Base-by-base conservation (phyloP, 2,888 invertebrate species). In the Perdita meconis region DNA sequence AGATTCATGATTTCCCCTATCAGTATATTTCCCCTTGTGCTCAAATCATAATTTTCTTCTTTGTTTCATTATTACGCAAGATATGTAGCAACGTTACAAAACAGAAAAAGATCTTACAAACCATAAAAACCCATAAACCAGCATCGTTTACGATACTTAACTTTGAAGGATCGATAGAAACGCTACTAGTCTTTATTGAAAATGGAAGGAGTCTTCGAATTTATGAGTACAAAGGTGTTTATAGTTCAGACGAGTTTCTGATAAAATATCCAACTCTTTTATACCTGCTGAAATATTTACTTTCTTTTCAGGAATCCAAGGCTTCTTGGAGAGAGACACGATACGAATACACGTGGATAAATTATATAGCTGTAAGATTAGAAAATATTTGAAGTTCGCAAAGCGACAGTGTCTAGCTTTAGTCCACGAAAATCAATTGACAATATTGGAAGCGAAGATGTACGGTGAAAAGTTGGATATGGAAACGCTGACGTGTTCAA, bases 221-320 rank as follows among this genome's bases (percentile, higher is more conserved):
- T 61, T 93, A 93, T 66, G 93, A 94, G 82, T 94, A 94, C 75
- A 92, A 91, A 90, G 93, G 93, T 93, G 87, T 80, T n/a, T n/a
- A n/a, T n/a, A n/a, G n/a, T n/a, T n/a, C n/a, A n/a, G n/a, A n/a
- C n/a, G 22, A 10, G 8, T 30, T 40, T 40, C n/a, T n/a, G n/a
- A 5, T 6, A 42, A 50, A n/a, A 51, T 51, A 38, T n/a, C 56
- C 24, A 24, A 50, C 38, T 40, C 8, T 34, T n/a, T 22, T 36
- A 51, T 12, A 10, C 38, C 13, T 26, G 12, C 42, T 24, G 13
- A 61, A 44, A 26, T 16, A 0, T 16, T 10, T 10, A 2, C 10
- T 0, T 8, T 22, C 19, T 50, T 60, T 55, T 19, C 10, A 79
- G 93, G 93, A 6, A 90, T 93, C 55, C 90, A 93, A 86, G 93